Base-by-base conservation (phyloP, 2,888 invertebrate genomes). In the Chymomyza fuscimana region DNA sequence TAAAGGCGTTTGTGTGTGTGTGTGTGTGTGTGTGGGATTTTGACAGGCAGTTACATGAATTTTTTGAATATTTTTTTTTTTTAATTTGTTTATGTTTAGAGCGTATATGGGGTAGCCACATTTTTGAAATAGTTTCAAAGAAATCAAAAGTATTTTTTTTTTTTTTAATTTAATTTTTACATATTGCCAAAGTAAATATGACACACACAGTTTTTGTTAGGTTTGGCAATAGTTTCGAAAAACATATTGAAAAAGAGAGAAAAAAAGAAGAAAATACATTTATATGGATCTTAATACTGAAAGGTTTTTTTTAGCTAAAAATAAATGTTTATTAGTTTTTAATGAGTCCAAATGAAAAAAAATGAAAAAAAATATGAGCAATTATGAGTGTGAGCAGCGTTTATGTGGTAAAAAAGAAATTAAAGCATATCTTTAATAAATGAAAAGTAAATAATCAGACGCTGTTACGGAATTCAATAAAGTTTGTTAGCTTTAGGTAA, bases 201-300 rank as follows among this genome's bases (percentile, higher is more conserved):
- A 69, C 67, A 62, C 56, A 74, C 63, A 72, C 66, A 76, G 65
- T 32, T 32, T 72, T 67, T 59, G 69, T 69, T 73, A 60, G 72
- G 65, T 77, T 73, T 83, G 76, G 69, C 81, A 81, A 78, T 79
- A 76, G 65, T 72, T 63, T 58, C 67, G 74, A 79, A 54, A 58
- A 79, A 74, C 76, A 82, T 80, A 77, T 72, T 77, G 70, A 77
- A 77, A 65, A 86, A 76, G 69, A 83, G 86, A 73, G 77, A 83
- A 76, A 83, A 76, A 81, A 73, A 74, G 74, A 72, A 72, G 77
- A 79, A 77, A 73, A 77, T 86, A 77, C 71, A 79, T 79, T 87
- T 88, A 71, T 77, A 86, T 72, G 74, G 84, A 70, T 62, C 67
- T 82, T 61, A 71, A 25, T 65, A 62, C 71, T 65, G 64, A 63